phyloP scores from a whole-genome alignment of 2,888 invertebrate genomes.

The Spisula solida region DNA sequence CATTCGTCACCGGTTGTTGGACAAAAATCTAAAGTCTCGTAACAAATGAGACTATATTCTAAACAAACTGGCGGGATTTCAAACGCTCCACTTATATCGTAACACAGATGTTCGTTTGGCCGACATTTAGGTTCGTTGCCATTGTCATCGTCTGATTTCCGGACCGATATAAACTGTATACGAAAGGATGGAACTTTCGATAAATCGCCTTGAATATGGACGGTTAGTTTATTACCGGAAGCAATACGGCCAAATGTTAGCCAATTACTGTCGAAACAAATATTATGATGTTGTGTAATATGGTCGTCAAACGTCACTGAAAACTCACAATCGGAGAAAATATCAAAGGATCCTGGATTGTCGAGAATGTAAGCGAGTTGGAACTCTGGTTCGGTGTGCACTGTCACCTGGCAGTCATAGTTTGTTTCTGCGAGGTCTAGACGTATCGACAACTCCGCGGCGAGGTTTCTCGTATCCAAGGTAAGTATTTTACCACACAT shows the following conservation, averaged over 20 bases:
- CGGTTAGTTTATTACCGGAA: background rate
- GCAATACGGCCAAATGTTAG: background rate
- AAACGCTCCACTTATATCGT: background rate
- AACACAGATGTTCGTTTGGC: background rate
- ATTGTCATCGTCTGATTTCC: background rate
- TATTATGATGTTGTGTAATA: background rate
- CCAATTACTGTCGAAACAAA: background rate
- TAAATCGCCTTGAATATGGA: background rate
- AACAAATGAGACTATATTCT: conserved; percentile 28
- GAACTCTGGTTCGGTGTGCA: background rate
- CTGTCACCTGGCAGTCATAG: background rate
- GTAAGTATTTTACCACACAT: background rate
- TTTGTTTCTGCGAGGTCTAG: background rate
- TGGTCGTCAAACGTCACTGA: background rate
- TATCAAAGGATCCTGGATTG: background rate
- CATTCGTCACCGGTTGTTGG: background rate
- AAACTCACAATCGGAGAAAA: background rate
- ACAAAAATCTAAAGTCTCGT: conserved; percentile 16
- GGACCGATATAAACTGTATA: conserved; percentile 26
- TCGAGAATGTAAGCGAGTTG: background rate
- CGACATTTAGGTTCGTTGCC: background rate
- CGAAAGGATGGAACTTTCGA: background rate
- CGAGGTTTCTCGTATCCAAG: background rate
- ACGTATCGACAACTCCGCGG: background rate
- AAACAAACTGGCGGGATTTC: background rate